Base-by-base conservation (phyloP, 2,888 invertebrate species). In the Agrochola lychnidis region DNA sequence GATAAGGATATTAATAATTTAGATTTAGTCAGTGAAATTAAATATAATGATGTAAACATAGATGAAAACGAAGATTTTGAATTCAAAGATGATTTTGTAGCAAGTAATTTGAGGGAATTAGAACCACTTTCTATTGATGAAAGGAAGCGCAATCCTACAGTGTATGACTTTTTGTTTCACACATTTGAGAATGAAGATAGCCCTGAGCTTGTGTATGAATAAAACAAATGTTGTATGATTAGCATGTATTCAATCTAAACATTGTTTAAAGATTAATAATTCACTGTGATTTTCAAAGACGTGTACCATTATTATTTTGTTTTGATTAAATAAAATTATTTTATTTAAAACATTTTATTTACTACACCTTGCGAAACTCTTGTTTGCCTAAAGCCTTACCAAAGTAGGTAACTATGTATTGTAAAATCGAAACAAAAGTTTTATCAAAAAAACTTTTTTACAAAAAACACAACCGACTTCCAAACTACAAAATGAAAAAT, bases 161-260 rank as follows among this genome's bases (percentile, higher is more conserved):
- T 87, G n/a, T 87, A 79, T 59, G 81, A 84, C 56, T 84, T 73
- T 71, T 77, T 86, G 22, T 66, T 85, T 61, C 70, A 80, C 59
- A 61, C 64, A 57, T 78, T 85, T 76, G 76, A 79, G 53, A 66
- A 63, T 48, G 77, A 70, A 59, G 66, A 84, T 61, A 73, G 51
- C 59, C 67, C 62, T 6, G 85, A 83, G 53, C 19, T 63, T 56
- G 72, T 84, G 2, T 87, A 83, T 59, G 87, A 82, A 76, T 87
- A 74, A 40, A 45, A 53, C 22, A 74, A 22, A 59, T 45, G 36
- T 16, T 19, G 4, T 16, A 25, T 36, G 36, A 36, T 36, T 36
- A 4, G 36, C 4, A 36, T 25, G 4, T 61, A 22, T 67, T 14
- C 4, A 19, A 62, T 61, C 22, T 56, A 12, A 48, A 30, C 40